Base-by-base conservation (phyloP, 2,797 vertebrate genomes). In the Bovichtus variegatus region DNA sequence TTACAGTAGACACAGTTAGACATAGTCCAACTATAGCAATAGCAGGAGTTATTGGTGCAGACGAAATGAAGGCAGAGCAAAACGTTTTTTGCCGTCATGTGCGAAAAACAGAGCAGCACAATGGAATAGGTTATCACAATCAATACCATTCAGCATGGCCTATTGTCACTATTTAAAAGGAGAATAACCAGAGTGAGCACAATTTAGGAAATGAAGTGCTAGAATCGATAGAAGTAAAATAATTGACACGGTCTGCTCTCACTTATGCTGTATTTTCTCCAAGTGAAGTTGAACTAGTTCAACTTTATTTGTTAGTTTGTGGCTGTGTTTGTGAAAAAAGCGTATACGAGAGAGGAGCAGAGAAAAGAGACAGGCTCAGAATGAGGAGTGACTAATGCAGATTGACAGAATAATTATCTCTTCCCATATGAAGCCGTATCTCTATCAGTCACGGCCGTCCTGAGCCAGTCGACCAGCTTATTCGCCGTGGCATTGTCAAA, bases 391-490 rank as follows among this genome's bases (percentile, higher is more conserved):
- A 92, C 87, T 88, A 91, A 93, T 71, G 1, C 67, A 72, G 78
- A 76, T 54, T 64, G 92, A 90, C 90, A 87, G 86, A 89, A 81
- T 91, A 89, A 92, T 93, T 91, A 91, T 79, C 78, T 74, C 70
- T 43, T 74, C 70, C 71, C 76, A 40, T 50, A 77, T 63, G 61
- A 78, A 81, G 77, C 76, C 9, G 16, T 66, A 80, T 76, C 70
- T 83, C 87, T 49, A 82, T 91, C 91, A 77, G 91, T 89, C 91
- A 91, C 27, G 63, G 81, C 73, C 71, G 44, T 83, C 64, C 62
- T 47, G 66, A 88, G 77, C 79, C 76, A 69, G 80, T 76, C 68
- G 25, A 74, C 67, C 71, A 78, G 83, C 82, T 91, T 76, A 91
- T 91, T 89, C 19, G 29, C 67, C 47, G 36, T 81, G 84, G 66